Percentiles rank a stretch among this genome's conserved stretches.
Conservation (phyloP, 2,113 vertebrate species). For the Petrocephalus microphthalmus region DNA sequence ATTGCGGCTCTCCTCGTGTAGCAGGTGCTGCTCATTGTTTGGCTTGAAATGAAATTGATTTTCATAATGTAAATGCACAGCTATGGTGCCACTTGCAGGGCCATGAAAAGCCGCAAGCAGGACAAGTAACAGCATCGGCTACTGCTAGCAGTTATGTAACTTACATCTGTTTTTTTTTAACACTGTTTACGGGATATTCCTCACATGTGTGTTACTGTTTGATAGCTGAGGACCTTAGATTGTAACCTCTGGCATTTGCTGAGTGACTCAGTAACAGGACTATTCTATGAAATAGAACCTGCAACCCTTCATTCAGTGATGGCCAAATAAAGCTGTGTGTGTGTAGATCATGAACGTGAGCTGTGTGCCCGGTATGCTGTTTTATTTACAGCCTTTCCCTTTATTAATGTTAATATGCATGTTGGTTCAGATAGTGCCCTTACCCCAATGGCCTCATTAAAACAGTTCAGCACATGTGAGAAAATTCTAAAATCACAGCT, state of each 20-base stretch:
- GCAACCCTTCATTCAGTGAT: neutral
- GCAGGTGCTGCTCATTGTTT: slow-evolving; percentile 6
- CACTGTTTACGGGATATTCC: neutral
- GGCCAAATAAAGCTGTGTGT: neutral
- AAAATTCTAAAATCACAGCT: neutral
- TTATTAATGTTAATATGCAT: neutral
- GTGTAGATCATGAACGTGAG: neutral
- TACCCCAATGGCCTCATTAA: neutral
- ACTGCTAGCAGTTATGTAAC: neutral
- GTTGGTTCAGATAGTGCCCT: neutral
- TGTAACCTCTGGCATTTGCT: neutral
- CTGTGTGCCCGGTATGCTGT: neutral
- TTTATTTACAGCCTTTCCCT: neutral
- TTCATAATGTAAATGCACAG: neutral
- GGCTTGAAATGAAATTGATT: neutral
- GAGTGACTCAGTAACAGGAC: neutral
- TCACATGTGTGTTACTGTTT: neutral
- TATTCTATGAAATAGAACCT: neutral
- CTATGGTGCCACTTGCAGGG: neutral
- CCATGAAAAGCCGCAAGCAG: neutral
- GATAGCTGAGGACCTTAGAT: neutral
- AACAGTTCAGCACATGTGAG: neutral
- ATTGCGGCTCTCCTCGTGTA: neutral
- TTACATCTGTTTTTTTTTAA: neutral
- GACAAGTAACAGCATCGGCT: neutral